These are phyloP conservation scores for Plecturocebus donacophilus DNA, from an alignment of 2,113 vertebrate genomes.

Conservation along the genomic window DNA sequence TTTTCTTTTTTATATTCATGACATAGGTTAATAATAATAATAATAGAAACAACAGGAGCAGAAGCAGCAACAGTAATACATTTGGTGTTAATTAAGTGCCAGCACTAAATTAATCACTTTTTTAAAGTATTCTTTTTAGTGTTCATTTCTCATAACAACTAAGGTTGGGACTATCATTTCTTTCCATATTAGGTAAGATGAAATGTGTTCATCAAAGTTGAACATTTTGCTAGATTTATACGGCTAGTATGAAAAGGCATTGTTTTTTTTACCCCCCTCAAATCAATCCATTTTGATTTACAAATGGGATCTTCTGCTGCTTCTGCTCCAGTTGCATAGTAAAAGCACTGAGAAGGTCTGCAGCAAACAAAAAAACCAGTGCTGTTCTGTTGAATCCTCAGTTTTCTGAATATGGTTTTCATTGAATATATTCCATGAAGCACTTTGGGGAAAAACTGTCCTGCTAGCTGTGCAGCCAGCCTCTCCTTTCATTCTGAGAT, in stretches of 20 bases:
- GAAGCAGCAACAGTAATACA: not conserved
- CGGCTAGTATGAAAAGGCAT: not conserved
- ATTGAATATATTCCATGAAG: not conserved
- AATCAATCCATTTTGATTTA: not conserved
- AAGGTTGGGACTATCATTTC: not conserved
- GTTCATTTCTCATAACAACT: not conserved
- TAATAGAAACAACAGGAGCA: not conserved
- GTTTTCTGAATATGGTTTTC: not conserved
- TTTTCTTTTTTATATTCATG: not conserved
- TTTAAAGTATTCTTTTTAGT: not conserved
- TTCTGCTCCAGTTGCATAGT: not conserved
- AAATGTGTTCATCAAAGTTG: not conserved
- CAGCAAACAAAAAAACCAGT: not conserved
- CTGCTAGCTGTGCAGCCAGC: not conserved
- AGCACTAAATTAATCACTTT: not conserved
- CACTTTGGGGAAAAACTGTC: not conserved
- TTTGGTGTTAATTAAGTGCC: not conserved
- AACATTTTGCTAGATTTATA: conserved; percentile 15
- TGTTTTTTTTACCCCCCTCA: not conserved
- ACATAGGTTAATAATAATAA: not conserved
- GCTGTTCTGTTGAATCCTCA: not conserved
- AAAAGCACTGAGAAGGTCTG: not conserved
- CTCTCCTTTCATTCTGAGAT: not conserved
- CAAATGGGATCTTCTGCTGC: not conserved
- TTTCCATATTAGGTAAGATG: conserved; percentile 20